Evolutionary conservation across 2,113 vertebrate genomes (phyloP).

Genomic region (Daubentonia madagascariensis): DNA sequence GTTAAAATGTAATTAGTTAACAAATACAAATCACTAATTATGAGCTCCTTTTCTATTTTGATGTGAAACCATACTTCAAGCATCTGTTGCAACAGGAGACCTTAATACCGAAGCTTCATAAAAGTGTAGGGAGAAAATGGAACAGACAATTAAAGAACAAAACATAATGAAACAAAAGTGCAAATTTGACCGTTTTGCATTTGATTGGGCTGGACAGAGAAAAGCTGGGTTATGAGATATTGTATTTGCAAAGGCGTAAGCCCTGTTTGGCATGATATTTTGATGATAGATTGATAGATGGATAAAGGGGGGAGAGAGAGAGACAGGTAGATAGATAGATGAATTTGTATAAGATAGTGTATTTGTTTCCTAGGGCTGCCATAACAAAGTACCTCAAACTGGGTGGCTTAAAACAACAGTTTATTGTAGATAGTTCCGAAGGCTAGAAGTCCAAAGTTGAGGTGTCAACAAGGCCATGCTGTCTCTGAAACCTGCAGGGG

Average conservation of each 20-base stretch:
- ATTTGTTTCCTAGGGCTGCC: background rate
- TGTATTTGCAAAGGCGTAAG: background rate
- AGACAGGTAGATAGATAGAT: background rate
- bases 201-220: background rate
- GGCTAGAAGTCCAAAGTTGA: background rate
- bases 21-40: slow-evolving; percentile 65
- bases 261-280: background rate
- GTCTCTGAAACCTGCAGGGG: background rate
- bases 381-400: too few species aligned
- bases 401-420: background rate
- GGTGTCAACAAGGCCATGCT: background rate
- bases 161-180: background rate
- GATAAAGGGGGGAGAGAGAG: background rate
- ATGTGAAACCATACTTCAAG: slow-evolving; percentile 47
- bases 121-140: background rate
- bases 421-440: background rate
- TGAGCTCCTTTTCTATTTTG: slow-evolving; percentile 53
- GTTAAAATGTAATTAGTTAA: slow-evolving; percentile 70
- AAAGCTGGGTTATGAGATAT: background rate
- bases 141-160: background rate
- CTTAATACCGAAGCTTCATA: background rate
- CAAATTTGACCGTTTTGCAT: background rate
- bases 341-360: background rate
- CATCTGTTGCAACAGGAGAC: background rate
- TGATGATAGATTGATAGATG: background rate